A percentile compares a stretch with the other conserved stretches of the same genome.
Conservation (phyloP, 2,113 vertebrate genomes). For the Strix uralensis region DNA sequence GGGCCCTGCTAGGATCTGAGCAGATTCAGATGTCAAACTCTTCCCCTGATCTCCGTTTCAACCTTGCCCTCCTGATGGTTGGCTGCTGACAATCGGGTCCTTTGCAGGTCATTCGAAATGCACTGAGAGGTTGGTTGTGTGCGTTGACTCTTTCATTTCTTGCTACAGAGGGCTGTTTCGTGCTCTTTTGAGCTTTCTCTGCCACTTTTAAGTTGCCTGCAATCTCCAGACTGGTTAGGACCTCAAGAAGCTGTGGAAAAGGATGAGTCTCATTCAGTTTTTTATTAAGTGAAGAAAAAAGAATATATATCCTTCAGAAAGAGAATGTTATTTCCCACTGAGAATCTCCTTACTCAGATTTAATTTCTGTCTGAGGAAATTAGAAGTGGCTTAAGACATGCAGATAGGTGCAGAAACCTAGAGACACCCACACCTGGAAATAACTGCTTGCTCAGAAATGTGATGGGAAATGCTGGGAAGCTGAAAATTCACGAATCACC, state of each 20-base stretch:
- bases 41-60: neutral
- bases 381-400: neutral
- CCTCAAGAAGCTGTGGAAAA: neutral
- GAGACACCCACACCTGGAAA: neutral
- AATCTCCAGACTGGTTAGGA: neutral
- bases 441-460: neutral
- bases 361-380: neutral
- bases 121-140: neutral
- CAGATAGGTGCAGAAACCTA: neutral
- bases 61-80: neutral
- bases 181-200: neutral
- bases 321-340: neutral
- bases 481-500: neutral
- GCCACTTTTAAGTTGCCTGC: neutral
- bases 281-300: neutral
- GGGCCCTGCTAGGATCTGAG: neutral
- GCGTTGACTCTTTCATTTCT: neutral
- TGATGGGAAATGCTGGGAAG: neutral
- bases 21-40: neutral
- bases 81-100: neutral
- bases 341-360: neutral
- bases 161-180: neutral
- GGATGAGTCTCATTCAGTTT: neutral
- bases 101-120: neutral
- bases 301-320: neutral